Evolutionary conservation across 2,888 invertebrate genomes (phyloP), one percentile per base, ranked within the genome.

Genomic region (Drosophila mimetica): DNA sequence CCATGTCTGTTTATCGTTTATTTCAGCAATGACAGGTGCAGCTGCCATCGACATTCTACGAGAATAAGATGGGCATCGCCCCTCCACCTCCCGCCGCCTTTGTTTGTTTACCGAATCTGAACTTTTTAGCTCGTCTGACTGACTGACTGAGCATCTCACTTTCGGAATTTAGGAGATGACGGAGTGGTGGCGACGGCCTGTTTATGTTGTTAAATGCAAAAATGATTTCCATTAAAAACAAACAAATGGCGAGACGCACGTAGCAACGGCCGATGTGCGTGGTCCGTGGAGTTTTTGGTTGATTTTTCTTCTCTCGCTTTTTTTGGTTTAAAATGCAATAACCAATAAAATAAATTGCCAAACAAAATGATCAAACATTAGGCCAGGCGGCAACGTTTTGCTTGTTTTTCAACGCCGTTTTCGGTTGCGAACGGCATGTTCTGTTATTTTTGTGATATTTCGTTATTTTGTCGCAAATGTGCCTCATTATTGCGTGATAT

Each of bases 141-240:
- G 67, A 57, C 58, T 66, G 57, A 58, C 69, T 70, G 69, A 52
- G 74, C 73, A 52, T 37, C 65, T 69, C 65, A 84, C 60, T 84
- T 75, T 54, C 51, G 42, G 47, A 51, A 60, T 55, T 71, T 71
- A 59, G 66, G 42, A 34, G 46, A 60, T 47, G 53, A 44, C 32
- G 63, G 39, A 28, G 39, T 36, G 58, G 59, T 44, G 60, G 36
- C 63, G 69, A 32, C 50, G 37, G 57, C 53, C 75, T 70, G 77
- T 74, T 76, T 74, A 71, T 88, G 83, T 78, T 84, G 84, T 88
- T 87, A 88, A 88, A 88, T 84, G 84, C 84, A 84, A 88, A 84
- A 84, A 88, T 84, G 76, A 88, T 88, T 88, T 81, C 87, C 87
- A 80, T 84, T 84, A 81, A 77, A 77, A 77, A 70, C 61, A 79